Percentiles rank a stretch among this genome's conserved stretches.
phyloP scores from a whole-genome alignment of 92 coral and sea anemone species.

The Epizoanthus illoricatus region DNA sequence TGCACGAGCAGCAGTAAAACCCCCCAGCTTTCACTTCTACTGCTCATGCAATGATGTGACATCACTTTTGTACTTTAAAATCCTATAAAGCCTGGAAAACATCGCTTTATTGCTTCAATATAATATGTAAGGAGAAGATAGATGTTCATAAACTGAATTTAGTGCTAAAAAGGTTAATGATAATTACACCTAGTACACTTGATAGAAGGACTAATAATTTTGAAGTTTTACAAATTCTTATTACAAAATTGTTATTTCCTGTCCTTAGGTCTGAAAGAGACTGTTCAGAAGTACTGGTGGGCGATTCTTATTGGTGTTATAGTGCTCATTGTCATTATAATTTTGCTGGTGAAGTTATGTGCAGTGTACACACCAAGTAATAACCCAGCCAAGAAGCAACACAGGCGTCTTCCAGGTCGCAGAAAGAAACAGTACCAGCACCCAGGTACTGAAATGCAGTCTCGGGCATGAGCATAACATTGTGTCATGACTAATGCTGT shows the following conservation, averaged over 20 bases:
- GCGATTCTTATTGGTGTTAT: conserved; percentile 82
- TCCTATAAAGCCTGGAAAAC: no score
- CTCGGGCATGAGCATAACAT: conserved; percentile 17
- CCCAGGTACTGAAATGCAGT: conserved; percentile 32
- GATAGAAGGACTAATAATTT: not conserved
- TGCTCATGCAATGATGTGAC: no score
- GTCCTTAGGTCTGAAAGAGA: conserved; percentile 78
- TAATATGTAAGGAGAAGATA: no score
- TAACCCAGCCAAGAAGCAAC: conserved; percentile 75
- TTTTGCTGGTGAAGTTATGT: conserved; percentile 62
- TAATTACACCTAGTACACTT: no score
- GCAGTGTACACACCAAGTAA: conserved; percentile 84
- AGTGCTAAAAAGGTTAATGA: no score
- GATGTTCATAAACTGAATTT: no score
- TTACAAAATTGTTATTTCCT: not conserved
- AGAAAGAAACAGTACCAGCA: conserved; percentile 55
- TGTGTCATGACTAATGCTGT: not conserved
- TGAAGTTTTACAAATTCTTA: not conserved
- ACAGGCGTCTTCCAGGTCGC: conserved; percentile 75
- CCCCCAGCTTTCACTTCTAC: no score
- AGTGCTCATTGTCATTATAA: conserved; percentile 64
- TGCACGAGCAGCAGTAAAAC: no score
- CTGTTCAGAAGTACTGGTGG: conserved; percentile 93
- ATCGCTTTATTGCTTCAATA: no score
- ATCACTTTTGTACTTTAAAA: no score